Evolutionary conservation across 2,113 vertebrate genomes (phyloP).

Genomic region (Serinus canaria): DNA sequence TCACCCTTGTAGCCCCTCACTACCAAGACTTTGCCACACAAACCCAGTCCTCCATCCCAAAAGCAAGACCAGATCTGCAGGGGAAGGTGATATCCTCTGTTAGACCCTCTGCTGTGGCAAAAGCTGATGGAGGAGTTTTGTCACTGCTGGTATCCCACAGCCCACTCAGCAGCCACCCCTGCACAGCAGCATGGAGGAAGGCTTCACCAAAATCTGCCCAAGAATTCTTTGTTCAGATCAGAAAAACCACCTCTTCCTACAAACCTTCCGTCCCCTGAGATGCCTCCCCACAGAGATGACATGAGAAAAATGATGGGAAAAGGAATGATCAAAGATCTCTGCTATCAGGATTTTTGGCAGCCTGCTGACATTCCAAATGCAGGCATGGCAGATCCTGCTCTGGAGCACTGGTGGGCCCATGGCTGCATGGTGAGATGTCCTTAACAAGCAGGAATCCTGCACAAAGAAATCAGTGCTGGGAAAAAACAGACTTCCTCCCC

Average conservation of each 20-base stretch:
- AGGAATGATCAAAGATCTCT: background rate
- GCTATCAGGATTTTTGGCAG: background rate
- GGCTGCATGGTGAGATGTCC: background rate
- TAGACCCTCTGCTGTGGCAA: background rate
- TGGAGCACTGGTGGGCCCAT: rapidly evolving
- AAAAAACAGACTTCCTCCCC: background rate
- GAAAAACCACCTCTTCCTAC: background rate
- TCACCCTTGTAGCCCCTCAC: background rate
- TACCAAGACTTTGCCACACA: background rate
- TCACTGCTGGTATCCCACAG: rapidly evolving
- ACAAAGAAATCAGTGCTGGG: background rate
- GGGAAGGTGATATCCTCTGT: background rate
- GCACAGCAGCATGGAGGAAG: background rate
- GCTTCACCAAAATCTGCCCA: background rate
- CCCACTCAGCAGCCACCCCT: rapidly evolving
- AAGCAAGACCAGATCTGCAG: background rate
- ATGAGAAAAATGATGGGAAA: background rate
- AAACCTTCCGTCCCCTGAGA: background rate
- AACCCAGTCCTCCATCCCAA: background rate
- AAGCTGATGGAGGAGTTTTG: background rate
- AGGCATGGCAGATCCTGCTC: background rate
- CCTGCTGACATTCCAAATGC: background rate
- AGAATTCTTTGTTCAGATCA: background rate
- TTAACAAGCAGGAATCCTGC: background rate
- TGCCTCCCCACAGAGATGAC: background rate